Base-by-base conservation (phyloP, 30 jellyfish, hydroid and myxozoan genomes). In the Pseudorhiza aurosa region DNA sequence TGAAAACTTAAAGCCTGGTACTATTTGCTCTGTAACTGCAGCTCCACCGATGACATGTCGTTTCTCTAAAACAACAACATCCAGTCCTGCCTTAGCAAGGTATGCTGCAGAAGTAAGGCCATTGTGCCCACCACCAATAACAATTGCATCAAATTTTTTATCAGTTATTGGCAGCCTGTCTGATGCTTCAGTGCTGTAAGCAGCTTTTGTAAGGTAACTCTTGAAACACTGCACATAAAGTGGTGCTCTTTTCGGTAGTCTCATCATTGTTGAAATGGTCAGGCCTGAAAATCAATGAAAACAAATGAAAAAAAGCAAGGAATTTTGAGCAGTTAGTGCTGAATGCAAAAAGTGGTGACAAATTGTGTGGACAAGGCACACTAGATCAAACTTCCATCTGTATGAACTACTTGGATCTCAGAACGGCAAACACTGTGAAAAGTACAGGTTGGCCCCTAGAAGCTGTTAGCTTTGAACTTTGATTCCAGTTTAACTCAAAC, bases 41-140 rank as follows among this genome's bases (percentile, higher is more conserved):
- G 91, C 91, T 7, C 91, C 91, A 3, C 91, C 91, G 9, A 80
- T 36, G 18, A 57, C 15, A 36, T 65, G 84, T 18, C 91, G 39
- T 25, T 60, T 49, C 77, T 80, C 91, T 45, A 80, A 80, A 19
- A 80, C 84, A 24, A 39, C 64, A 53, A 80, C 91, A 21, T 42
- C 55, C 70, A 46, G 56, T 2, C 91, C 91, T 29, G 91, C 68
- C 65, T 80, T 80, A 50, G 73, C 83, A 15, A 80, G 84, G 47
- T 80, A 80, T 12, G 83, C 77, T 1, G 91, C 91, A 0, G 84
- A 70, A 15, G 72, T 70, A 12, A 80, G 77, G 6, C 91, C 91
- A 37, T 80, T 80, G 63, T 80, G 91, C 8, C 91, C 91, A 4
- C 77, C 91, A 0, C 91, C 91, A 33, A 80, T 80, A 14, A 80